Evolutionary conservation across 2,113 vertebrate genomes (phyloP), one percentile per base, ranked within the genome.

Genomic region (Oryzias curvinotus): DNA sequence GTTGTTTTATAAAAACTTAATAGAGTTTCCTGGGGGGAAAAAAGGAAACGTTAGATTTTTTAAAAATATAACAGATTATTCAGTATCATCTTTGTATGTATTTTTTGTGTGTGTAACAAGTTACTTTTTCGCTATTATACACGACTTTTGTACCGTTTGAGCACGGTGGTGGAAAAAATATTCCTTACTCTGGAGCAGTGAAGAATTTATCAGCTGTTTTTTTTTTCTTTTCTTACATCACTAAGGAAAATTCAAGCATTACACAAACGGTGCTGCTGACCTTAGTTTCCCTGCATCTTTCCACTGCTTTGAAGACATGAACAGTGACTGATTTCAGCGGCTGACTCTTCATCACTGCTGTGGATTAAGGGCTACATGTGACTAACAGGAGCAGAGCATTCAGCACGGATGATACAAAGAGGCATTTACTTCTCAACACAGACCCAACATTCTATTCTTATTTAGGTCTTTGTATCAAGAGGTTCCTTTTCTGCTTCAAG

Each of bases 371-470:
- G 62, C 68, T 78, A 52, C 80, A 82, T 82, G 80, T 85, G 85
- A 87, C 77, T 71, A 86, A 77, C 81, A 78, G 77, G 60, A 77
- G 83, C 72, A 57, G 23, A 81, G 57, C 68, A 74, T 62, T 18
- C 63, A 57, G 63, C 71, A 58, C 8, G 62, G 62, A 67, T 61
- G 53, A 78, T 43, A 86, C 68, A 86, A 85, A 85, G 83, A 71
- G 65, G 65, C 73, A 73, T 86, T 84, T 84, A 79, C 82, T 79
- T 63, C 65, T 75, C 65, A 82, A 73, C 50, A 78, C 66, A 62
- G 49, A 60, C 50, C 52, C 13, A 71, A 65, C 67, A 75, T 73
- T 79, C 58, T 59, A 46, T 57, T 68, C 46, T 70, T 76, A 57
- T 86, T 76, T 28, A 57, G 36, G 44, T 63, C 67, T 78, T 80